A percentile compares a stretch with the other conserved stretches of the same genome.
phyloP scores from a whole-genome alignment of 2,888 invertebrate species.

The Caenorhabditis panamensis region DNA sequence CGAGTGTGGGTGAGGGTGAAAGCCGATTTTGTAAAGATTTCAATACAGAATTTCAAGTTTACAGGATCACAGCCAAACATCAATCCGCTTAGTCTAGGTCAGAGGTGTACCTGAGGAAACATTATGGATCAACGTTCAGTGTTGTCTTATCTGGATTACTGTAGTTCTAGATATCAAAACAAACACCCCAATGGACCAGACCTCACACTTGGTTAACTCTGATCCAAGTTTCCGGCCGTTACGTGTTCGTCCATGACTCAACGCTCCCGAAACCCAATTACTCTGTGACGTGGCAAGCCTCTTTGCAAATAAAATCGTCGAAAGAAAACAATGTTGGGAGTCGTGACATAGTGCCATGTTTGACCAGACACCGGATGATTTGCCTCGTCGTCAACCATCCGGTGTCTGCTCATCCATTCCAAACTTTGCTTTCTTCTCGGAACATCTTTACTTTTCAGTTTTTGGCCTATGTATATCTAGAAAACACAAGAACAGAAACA shows the following conservation, averaged over 20 bases:
- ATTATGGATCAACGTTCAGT: too few relatives aligned
- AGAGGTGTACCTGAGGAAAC: too few relatives aligned
- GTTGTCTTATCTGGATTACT: too few relatives aligned
- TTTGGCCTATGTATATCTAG: too few relatives aligned
- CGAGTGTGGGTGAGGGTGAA: conserved; percentile 4
- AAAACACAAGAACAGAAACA: not conserved
- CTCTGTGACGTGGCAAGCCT: conserved; percentile 4
- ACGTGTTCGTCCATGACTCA: not conserved
- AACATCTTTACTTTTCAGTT: too few relatives aligned
- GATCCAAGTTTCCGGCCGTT: not conserved
- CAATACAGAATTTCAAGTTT: too few relatives aligned
- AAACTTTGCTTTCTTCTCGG: too few relatives aligned
- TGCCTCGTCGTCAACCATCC: not conserved
- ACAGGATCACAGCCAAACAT: not conserved
- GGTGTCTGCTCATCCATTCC: too few relatives aligned
- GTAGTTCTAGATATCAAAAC: too few relatives aligned
- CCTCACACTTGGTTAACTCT: too few relatives aligned
- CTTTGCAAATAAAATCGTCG: not conserved
- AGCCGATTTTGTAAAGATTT: not conserved
- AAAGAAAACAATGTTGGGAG: not conserved
- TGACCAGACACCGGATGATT: conserved; percentile 7
- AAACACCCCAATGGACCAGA: too few relatives aligned
- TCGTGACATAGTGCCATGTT: too few relatives aligned
- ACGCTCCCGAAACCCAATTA: not conserved
- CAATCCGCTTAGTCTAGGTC: not conserved